phyloP scores from a whole-genome alignment of 2,888 invertebrate species.

The Volucella inflata region DNA sequence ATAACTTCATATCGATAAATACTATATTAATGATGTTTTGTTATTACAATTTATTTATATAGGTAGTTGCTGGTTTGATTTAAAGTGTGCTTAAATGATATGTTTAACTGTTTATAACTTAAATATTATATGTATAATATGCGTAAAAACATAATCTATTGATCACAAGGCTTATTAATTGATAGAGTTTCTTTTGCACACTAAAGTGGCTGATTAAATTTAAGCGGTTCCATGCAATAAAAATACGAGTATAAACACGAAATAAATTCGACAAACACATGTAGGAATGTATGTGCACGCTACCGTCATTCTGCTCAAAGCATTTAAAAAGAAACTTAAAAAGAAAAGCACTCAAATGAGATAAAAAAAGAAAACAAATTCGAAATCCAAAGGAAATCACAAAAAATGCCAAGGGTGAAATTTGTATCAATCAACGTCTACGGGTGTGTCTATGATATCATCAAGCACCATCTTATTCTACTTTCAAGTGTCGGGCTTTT shows the following conservation, averaged over 20 bases:
- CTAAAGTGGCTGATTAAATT: too few relatives aligned
- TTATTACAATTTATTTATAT: too few relatives aligned
- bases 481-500: slow-evolving; percentile 41
- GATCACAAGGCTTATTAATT: too few relatives aligned
- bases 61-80: too few relatives aligned
- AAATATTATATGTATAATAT: too few relatives aligned
- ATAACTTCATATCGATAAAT: too few relatives aligned
- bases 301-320: background rate
- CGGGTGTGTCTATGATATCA: slow-evolving; percentile 36
- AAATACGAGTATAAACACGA: background rate
- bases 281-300: background rate
- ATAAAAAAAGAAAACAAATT: slow-evolving; percentile 24
- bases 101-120: too few relatives aligned
- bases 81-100: too few relatives aligned
- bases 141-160: too few relatives aligned
- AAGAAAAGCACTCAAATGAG: slow-evolving; percentile 14
- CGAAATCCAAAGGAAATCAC: slow-evolving; percentile 38
- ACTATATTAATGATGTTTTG: too few relatives aligned
- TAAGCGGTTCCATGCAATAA: too few relatives aligned
- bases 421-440: slow-evolving; percentile 58
- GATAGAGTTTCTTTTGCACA: too few relatives aligned
- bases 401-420: slow-evolving; percentile 49
- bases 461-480: slow-evolving; percentile 42
- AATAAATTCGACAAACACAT: slow-evolving; percentile 6
- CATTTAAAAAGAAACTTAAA: slow-evolving; percentile 18